Evolutionary conservation across 2,797 vertebrate genomes (phyloP), one percentile per base, ranked within the genome.

Genomic region (Lindbergichthys nudifrons): DNA sequence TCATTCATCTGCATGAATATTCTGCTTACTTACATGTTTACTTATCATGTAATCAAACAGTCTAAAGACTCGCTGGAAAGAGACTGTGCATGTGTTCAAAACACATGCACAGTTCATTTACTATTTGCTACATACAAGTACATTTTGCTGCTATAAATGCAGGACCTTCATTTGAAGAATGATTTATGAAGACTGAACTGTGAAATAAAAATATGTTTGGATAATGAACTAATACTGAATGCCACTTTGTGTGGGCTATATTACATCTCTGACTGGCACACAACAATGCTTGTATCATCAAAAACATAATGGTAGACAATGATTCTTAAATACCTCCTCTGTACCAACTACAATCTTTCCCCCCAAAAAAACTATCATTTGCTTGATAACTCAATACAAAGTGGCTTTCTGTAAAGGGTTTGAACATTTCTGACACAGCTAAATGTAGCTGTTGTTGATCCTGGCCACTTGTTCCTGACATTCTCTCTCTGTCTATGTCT

Each of bases 401-500:
- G 46, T 43, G 48, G 1, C 16, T 60, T 56, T 43, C 14, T n/a
- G 16, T 46, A 19, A 15, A 67, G 9, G 6, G 65, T 45, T 36
- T 18, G 14, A 58, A 73, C 15, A 46, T 18, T 16, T 62, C 30
- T 43, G 7, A n/a, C 26, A 23, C 23, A 3, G 54, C 8, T 51
- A 6, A 16, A n/a, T 41, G 6, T 16, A 23, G 19, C 10, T 50
- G 9, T 21, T 50, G 16, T 19, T 13, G 43, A 53, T 53, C 12
- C 30, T 52, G 0, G 7, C 62, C 5, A 77, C 0, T 65, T 14
- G 61, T 26, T 47, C 30, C 30, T 66, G 8, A 10, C 68, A 4
- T 57, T 68, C 3, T 43, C 39, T 65, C 19, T 64, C 39, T 65
- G 58, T 46, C 1, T 66, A 30, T 65, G 9, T 45, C 56, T 56